Percentiles rank a stretch among this genome's conserved stretches.
phyloP scores from a whole-genome alignment of 2,888 invertebrate species.

The Lithophane leautieri region DNA sequence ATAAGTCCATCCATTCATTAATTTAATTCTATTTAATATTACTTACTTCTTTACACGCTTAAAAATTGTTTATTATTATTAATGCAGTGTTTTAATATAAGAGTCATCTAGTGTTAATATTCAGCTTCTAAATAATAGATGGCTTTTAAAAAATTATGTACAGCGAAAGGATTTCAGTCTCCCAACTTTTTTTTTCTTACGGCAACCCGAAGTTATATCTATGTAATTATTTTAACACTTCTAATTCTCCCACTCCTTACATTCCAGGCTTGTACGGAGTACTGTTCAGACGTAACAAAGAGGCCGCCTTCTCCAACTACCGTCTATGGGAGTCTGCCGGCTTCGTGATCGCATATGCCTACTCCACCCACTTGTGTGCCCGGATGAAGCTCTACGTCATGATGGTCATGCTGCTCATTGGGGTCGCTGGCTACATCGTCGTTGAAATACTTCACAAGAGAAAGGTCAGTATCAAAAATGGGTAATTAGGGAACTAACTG shows the following conservation, averaged over 20 bases:
- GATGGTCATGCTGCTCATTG: conserved; percentile 93
- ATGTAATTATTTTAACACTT: not conserved
- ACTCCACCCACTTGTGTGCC: conserved; percentile 96
- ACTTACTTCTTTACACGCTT: too few relatives aligned
- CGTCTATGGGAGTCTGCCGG: conserved; percentile 97
- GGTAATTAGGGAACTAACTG: too few relatives aligned
- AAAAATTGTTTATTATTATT: too few relatives aligned
- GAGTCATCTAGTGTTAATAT: too few relatives aligned
- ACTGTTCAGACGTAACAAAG: conserved; percentile 96
- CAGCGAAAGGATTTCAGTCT: too few relatives aligned
- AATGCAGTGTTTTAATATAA: too few relatives aligned
- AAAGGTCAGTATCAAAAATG: conserved; percentile 90
- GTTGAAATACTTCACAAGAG: conserved; percentile 96
- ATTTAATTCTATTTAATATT: too few relatives aligned
- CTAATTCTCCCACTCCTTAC: conserved; percentile 23
- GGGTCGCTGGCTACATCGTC: conserved; percentile 94
- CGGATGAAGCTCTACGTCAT: conserved; percentile 96
- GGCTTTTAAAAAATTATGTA: too few relatives aligned
- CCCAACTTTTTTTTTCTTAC: too few relatives aligned
- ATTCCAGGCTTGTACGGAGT: conserved; percentile 95
- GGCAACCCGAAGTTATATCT: too few relatives aligned
- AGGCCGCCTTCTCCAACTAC: conserved; percentile 97
- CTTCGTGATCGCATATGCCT: conserved; percentile 97
- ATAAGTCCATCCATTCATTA: too few relatives aligned
- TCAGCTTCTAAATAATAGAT: too few relatives aligned